Evolutionary conservation across 2,797 vertebrate species (phyloP).

Genomic region (Enteromius treurensis): DNA sequence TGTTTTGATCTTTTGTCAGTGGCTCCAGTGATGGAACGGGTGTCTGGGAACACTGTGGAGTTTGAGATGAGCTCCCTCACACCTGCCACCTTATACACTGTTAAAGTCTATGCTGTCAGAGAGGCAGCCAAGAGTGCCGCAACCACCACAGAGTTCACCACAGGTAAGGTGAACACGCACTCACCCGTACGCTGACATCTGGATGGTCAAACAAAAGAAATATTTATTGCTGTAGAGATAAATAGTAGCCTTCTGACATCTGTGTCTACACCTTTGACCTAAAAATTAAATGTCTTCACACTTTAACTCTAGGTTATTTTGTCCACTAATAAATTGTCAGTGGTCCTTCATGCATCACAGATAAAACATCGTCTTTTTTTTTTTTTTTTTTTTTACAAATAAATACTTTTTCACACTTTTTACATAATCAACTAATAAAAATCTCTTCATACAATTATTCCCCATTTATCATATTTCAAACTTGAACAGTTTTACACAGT

Average conservation of each 20-base stretch:
- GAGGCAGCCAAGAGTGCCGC: slow-evolving; percentile 84
- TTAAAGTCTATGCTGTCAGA: slow-evolving; percentile 87
- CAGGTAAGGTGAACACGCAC: slow-evolving; percentile 75
- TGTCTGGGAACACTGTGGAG: slow-evolving; percentile 92
- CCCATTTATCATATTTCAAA: background rate
- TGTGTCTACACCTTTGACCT: background rate
- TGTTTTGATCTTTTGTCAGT: slow-evolving; percentile 69
- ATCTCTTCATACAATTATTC: background rate
- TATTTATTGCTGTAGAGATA: background rate
- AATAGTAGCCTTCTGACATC: background rate
- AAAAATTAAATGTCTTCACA: background rate
- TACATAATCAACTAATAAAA: background rate
- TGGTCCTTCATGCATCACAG: background rate
- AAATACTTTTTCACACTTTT: background rate
- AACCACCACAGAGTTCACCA: slow-evolving; percentile 87
- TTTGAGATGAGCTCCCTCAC: slow-evolving; percentile 84
- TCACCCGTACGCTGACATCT: background rate
- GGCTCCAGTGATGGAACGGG: slow-evolving; percentile 83
- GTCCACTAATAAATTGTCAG: background rate
- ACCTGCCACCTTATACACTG: slow-evolving; percentile 87
- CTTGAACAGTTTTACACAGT: background rate
- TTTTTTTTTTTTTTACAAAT: background rate
- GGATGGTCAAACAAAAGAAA: too few species aligned
- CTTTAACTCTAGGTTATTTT: background rate
- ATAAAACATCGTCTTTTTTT: background rate